Base-by-base conservation (phyloP, 2,113 vertebrate genomes). In the Dicaeum eximium region DNA sequence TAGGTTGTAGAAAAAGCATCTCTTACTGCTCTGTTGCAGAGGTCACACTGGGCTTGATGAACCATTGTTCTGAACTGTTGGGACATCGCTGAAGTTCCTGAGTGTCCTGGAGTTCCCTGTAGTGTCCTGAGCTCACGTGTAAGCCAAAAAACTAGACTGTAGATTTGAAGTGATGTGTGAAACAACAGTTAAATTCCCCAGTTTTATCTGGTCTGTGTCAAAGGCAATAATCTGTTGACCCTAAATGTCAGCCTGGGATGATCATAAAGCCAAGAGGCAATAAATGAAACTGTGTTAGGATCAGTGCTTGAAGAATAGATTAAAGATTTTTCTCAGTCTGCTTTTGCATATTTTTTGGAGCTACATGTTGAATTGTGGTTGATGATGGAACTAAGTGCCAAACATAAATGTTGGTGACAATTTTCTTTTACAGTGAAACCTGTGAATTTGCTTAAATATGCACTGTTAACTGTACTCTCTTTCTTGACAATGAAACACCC, bases 161-260 rank as follows among this genome's bases (percentile, higher is more conserved):
- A 28, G 22, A 35, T 45, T 56, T 30, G 25, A 81, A 74, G 31
- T 13, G 54, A 38, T 25, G 18, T 58, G 24, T 51, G 47, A 82
- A 82, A 23, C 13, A 77, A 3, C 3, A 62, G 20, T 13, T 40
- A 38, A 25, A 42, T 73, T 47, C 7, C 13, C 10, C 51, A 16
- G 8, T 62, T 89, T 83, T 25, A 14, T 30, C 23, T 62, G 11
- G 11, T 57, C 27, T 77, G 6, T 35, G 62, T 69, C 40, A 42
- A 77, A 83, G 48, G 24, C 54, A 79, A 28, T 69, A 31, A 51
- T 25, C 38, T 15, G 8, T 57, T 86, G 22, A 30, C 47, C 23
- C 10, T 17, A 61, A 50, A 58, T 0, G 0, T 67, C 2, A 2
- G 16, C n/a, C 51, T 62, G 47, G 9, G 17, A 35, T 2, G 4